Evolutionary conservation across 1,140 invertebrate species (phyloP).

Genomic region (Drosophila ironensis): DNA sequence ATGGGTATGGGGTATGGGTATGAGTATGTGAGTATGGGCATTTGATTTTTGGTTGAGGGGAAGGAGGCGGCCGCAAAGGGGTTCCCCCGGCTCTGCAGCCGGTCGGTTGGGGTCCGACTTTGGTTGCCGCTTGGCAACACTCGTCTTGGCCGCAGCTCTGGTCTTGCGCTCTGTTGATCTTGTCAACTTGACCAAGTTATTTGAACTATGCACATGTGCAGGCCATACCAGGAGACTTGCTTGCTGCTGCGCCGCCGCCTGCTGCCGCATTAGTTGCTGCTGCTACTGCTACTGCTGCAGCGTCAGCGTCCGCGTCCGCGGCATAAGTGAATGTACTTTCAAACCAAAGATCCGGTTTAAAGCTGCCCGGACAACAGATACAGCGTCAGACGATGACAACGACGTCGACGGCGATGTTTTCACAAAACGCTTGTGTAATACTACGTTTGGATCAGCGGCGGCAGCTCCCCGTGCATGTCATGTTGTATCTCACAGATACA

Average conservation of each 20-base stretch:
- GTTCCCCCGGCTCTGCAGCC: constrained; percentile 22
- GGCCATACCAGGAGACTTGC: constrained; percentile 35
- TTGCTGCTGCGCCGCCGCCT: constrained; percentile 33
- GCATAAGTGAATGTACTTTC: constrained; percentile 79
- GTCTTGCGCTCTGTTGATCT: constrained; percentile 59
- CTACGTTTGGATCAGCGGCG: constrained; percentile 47
- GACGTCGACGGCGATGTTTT: constrained; percentile 62
- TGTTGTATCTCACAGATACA: constrained; percentile 12
- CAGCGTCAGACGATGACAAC: constrained; percentile 41
- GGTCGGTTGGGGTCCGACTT: constrained; percentile 46
- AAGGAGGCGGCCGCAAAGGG: not conserved
- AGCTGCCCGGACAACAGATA: constrained; percentile 63
- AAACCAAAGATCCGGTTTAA: constrained; percentile 80
- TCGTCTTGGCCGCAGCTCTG: constrained; percentile 21
- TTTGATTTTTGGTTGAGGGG: constrained; percentile 39
- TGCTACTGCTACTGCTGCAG: not conserved
- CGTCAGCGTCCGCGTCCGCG: constrained; percentile 28
- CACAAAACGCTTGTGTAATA: constrained; percentile 79
- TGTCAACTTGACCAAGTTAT: constrained; percentile 80
- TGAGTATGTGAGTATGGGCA: no score
- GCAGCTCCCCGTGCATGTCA: constrained; percentile 13
- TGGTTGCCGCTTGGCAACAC: constrained; percentile 71
- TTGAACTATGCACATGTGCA: constrained; percentile 79
- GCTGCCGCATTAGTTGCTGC: no score
- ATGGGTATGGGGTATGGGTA: no score